These are phyloP conservation scores for Tarsius wallacei DNA, from an alignment of 2,797 vertebrate genomes.

Conservation along the genomic window DNA sequence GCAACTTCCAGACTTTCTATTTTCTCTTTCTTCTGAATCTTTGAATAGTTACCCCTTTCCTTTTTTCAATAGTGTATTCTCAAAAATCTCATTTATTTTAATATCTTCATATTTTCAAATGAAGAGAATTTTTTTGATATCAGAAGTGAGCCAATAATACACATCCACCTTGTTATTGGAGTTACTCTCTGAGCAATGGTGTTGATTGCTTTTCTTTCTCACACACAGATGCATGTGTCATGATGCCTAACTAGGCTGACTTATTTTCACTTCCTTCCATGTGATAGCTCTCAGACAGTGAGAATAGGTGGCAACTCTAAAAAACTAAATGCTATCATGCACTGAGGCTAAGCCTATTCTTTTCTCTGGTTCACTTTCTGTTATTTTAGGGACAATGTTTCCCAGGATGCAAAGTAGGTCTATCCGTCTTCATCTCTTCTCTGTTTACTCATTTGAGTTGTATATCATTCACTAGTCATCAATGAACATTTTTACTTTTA, in stretches of 20 bases:
- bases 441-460: not conserved
- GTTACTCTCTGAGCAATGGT: not conserved
- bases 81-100: not conserved
- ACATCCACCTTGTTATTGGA: not conserved
- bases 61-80: not conserved
- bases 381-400: not conserved
- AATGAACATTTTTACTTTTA: not conserved
- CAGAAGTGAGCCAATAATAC: not conserved
- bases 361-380: not conserved
- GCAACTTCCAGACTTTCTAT: not conserved
- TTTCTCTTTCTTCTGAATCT: not conserved
- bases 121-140: not conserved
- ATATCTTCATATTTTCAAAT: not conserved
- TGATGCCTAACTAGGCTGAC: accelerated
- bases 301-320: accelerated
- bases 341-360: not conserved
- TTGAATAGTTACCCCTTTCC: not conserved
- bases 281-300: accelerated
- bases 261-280: accelerated
- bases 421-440: not conserved
- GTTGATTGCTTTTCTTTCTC: accelerated
- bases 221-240: accelerated
- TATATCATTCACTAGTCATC: not conserved
- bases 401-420: not conserved
- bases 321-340: not conserved